These are phyloP conservation scores for Pachyuromys duprasi DNA, from an alignment of 2,797 vertebrate species.

Conservation along the genomic window DNA sequence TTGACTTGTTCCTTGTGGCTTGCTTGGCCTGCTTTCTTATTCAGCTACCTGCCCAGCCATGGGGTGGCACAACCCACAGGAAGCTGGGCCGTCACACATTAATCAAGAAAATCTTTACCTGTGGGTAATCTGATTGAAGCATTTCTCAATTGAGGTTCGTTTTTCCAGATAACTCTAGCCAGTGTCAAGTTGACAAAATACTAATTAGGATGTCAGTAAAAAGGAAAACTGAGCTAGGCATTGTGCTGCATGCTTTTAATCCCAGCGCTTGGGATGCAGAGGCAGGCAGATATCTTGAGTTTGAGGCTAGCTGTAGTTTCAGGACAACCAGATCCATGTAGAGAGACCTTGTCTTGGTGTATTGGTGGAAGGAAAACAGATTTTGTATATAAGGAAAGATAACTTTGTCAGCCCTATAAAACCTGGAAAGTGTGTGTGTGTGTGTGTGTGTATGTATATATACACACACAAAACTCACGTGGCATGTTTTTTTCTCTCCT, in stretches of 20 bases:
- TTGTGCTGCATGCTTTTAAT: not conserved
- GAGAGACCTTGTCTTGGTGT: not conserved
- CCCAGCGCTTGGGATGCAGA: not conserved
- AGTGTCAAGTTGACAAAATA: not conserved
- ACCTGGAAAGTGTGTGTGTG: slow-evolving; percentile 16
- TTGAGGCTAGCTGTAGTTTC: not conserved
- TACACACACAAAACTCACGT: not conserved
- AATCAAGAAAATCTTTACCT: not conserved
- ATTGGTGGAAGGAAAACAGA: not conserved
- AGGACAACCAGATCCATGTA: too few relatives aligned
- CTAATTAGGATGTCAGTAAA: not conserved
- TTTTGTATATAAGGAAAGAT: slow-evolving; percentile 42
- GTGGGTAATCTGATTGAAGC: not conserved
- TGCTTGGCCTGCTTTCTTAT: not conserved
- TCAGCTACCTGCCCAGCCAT: not conserved
- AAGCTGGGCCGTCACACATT: not conserved
- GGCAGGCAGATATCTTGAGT: not conserved
- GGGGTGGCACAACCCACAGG: not conserved
- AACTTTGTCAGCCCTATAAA: slow-evolving; percentile 15
- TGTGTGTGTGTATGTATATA: too few relatives aligned
- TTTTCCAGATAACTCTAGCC: not conserved
- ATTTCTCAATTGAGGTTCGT: not conserved
- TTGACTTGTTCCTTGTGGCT: not conserved
- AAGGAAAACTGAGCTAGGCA: not conserved
- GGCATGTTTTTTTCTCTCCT: not conserved